Evolutionary conservation across 2,888 invertebrate species (phyloP), one percentile per base, ranked within the genome.

Genomic region (Sepiola atlantica): DNA sequence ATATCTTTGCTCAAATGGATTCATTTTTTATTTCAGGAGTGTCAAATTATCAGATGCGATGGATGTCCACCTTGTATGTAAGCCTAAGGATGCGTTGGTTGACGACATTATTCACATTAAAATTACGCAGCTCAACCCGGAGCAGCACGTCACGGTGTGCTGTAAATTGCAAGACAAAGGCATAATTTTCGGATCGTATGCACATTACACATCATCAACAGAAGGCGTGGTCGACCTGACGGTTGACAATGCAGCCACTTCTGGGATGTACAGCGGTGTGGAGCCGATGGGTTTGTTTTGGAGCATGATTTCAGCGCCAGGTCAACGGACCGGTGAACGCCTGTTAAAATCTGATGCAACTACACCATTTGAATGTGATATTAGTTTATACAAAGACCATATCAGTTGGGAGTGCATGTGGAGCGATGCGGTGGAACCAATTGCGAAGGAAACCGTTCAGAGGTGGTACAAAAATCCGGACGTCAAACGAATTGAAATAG

Each of bases 221-320:
- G n/a, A n/a, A n/a, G 92, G 54, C 18, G 0, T n/a, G 21, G n/a
- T 92, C 1, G 92, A 92, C 45, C 55, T 92, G 12, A 45, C 18
- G n/a, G n/a, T 18, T 3, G 92, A 91, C 1, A 35, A 21, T 24
- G 91, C 35, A 45, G 45, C 24, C 24, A 8, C 35, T 91, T 45
- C 35, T 1, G 45, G 91, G 0, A 91, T 61, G n/a, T 94, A 61
- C 91, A 54, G 93, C 96, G 96, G 96, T 93, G 95, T 96, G 20
- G 96, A 96, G 28, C 94, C 95, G 24, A 96, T 96, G 96, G 96
- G 96, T 8, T 94, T 96, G 35, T 95, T 96, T 94, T 96, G 96
- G 96, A 96, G 96, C 93, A 95, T 96, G 96, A 94, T 94, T 20
- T 95, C 94, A 24, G 95, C 94, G 21, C 96, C 95, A 21, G 96